A percentile compares a stretch with the other conserved stretches of the same genome.
phyloP scores from a whole-genome alignment of 2,888 invertebrate species.

The Myopa tessellatipennis region DNA sequence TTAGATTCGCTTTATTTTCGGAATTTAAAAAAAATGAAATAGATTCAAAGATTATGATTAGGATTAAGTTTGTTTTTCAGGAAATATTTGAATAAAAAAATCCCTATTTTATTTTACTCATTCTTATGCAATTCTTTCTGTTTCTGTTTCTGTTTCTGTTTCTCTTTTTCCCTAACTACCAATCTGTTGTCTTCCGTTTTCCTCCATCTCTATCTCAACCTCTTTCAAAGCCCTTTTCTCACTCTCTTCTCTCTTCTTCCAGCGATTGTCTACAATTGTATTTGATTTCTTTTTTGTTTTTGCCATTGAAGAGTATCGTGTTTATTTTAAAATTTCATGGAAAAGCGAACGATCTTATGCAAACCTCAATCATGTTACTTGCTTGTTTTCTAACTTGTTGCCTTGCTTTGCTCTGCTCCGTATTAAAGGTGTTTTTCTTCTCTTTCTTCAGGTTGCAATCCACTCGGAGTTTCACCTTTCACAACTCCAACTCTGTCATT shows the following conservation, averaged over 20 bases:
- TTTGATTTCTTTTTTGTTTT: slow-evolving; percentile 15
- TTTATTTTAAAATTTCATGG: slow-evolving; percentile 45
- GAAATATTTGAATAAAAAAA: too few relatives aligned
- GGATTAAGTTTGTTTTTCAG: too few relatives aligned
- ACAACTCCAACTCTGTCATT: background rate
- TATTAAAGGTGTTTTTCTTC: background rate
- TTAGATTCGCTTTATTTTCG: too few relatives aligned
- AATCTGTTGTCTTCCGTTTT: background rate
- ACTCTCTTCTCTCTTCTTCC: background rate
- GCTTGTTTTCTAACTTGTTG: background rate
- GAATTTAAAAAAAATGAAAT: too few relatives aligned
- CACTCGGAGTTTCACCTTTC: background rate
- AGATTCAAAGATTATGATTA: too few relatives aligned
- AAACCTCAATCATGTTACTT: slow-evolving; percentile 25
- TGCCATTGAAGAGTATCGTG: slow-evolving; percentile 49
- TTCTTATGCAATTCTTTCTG: too few relatives aligned
- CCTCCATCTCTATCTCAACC: background rate
- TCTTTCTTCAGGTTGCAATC: too few relatives aligned
- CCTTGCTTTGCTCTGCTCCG: background rate
- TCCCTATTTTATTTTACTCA: too few relatives aligned
- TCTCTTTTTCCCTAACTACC: too few relatives aligned
- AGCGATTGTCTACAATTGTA: background rate
- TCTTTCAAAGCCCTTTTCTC: background rate
- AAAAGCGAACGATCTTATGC: slow-evolving; percentile 38
- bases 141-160: too few relatives aligned